A percentile compares a stretch with the other conserved stretches of the same genome.
phyloP scores from a whole-genome alignment of 2,888 invertebrate genomes.

The Habrosyne pyritoides region DNA sequence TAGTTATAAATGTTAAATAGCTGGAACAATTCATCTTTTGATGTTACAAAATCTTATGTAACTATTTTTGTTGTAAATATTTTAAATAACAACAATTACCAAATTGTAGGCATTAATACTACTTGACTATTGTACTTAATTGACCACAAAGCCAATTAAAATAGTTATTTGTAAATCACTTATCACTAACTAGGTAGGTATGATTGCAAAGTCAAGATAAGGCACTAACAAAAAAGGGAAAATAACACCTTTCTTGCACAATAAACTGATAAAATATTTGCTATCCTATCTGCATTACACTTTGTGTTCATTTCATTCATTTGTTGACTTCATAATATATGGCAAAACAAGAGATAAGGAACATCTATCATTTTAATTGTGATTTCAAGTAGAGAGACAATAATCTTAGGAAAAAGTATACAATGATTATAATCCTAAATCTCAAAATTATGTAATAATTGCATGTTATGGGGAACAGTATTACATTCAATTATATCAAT shows the following conservation, averaged over 20 bases:
- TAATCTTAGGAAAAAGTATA: no score
- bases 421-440: no score
- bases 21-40: not conserved
- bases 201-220: constrained; percentile 37
- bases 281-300: constrained; percentile 3
- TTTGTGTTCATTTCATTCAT: not conserved
- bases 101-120: not conserved
- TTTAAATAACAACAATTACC: not conserved
- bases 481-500: no score
- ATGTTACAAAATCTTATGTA: not conserved
- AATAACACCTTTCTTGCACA: constrained; percentile 20
- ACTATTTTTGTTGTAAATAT: not conserved
- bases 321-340: not conserved
- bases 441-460: no score
- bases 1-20: not conserved
- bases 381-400: not conserved
- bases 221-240: constrained; percentile 29
- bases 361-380: not conserved
- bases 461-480: no score
- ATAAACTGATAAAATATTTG: constrained; percentile 18
- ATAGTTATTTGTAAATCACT: not conserved
- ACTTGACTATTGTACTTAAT: not conserved
- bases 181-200: constrained; percentile 10
- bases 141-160: constrained; percentile 1
- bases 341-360: not conserved